Conservation (phyloP, 2,888 invertebrate species). For the Ceramica pisi region DNA sequence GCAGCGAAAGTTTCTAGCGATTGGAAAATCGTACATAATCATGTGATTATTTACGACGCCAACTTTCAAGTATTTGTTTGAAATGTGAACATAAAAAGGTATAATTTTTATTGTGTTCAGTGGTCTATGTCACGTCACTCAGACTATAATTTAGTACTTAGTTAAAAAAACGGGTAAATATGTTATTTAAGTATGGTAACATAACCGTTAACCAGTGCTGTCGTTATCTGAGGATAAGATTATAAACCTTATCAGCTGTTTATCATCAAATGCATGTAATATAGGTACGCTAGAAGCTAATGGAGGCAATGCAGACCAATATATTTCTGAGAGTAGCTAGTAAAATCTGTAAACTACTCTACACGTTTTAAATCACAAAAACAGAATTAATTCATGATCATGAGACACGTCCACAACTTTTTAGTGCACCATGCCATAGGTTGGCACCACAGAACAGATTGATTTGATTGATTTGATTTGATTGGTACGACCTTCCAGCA, state of each 20-base stretch:
- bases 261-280: slow-evolving; percentile 30
- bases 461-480: no score
- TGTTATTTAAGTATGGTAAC: slow-evolving; percentile 32
- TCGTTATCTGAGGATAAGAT: slow-evolving; percentile 34
- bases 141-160: slow-evolving; percentile 15
- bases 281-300: slow-evolving; percentile 9
- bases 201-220: slow-evolving; percentile 9
- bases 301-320: slow-evolving; percentile 7
- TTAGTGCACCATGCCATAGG: not conserved
- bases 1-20: slow-evolving; percentile 62
- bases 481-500: not conserved
- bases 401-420: not conserved
- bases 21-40: slow-evolving; percentile 62
- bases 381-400: not conserved
- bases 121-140: slow-evolving; percentile 22
- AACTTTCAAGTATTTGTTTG: slow-evolving; percentile 56
- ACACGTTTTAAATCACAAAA: not conserved
- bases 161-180: slow-evolving; percentile 3
- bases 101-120: slow-evolving; percentile 23
- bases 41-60: slow-evolving; percentile 60
- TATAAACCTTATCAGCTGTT: slow-evolving; percentile 24
- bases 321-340: not conserved
- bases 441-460: not conserved
- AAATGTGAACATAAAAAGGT: slow-evolving; percentile 25
- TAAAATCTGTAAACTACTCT: not conserved